A percentile compares a stretch with the other conserved stretches of the same genome.
Evolutionary conservation across 2,113 vertebrate species (phyloP).

Genomic region (Erythrolamprus reginae): DNA sequence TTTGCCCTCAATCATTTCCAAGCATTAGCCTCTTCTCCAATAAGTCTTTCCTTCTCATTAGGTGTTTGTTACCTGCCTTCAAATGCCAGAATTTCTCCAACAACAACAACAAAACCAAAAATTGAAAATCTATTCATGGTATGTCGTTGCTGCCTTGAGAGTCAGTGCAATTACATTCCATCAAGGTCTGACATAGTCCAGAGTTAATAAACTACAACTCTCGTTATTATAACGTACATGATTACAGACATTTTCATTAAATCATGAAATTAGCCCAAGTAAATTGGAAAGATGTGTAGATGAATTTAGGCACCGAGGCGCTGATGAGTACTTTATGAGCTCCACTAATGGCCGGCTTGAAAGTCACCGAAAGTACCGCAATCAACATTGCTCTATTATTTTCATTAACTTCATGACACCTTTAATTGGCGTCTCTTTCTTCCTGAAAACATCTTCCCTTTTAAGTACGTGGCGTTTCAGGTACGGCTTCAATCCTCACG

Average conservation of each 20-base stretch:
- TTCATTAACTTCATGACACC: slow-evolving; percentile 9
- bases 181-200: not conserved
- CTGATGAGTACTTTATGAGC: not conserved
- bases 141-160: not conserved
- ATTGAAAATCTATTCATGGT: slow-evolving; percentile 4
- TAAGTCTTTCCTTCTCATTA: too few species aligned
- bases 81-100: not conserved
- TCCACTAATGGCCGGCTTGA: not conserved
- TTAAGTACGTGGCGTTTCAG: not conserved
- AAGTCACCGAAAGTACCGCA: slow-evolving; percentile 11
- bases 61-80: not conserved
- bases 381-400: not conserved
- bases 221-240: not conserved
- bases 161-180: not conserved
- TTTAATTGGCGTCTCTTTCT: slow-evolving; percentile 28
- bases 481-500: not conserved
- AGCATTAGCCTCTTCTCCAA: too few species aligned
- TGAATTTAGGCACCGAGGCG: not conserved
- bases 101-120: not conserved
- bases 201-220: slow-evolving; percentile 18
- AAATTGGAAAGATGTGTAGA: not conserved
- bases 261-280: slow-evolving; percentile 1
- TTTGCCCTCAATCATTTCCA: too few species aligned
- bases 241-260: slow-evolving; percentile 33
- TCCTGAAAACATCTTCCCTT: slow-evolving; percentile 12